phyloP scores from a whole-genome alignment of 2,888 invertebrate species.

The Plagodis dolabraria region DNA sequence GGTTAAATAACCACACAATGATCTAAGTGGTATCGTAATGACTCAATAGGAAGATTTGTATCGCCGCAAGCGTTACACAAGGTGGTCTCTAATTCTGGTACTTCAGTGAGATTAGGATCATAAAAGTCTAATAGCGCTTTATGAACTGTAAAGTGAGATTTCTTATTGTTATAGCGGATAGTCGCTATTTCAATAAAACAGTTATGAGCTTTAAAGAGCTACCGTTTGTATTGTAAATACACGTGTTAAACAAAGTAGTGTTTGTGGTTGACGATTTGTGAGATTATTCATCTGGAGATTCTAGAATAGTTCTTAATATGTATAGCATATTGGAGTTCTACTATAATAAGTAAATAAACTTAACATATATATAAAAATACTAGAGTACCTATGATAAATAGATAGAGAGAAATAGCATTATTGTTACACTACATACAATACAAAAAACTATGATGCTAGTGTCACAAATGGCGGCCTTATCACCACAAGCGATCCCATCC shows the following conservation, averaged over 20 bases:
- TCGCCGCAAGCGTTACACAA: slow-evolving; percentile 50
- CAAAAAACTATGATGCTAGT: too few species aligned
- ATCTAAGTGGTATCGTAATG: slow-evolving; percentile 65
- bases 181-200: slow-evolving; percentile 38
- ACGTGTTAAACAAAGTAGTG: slow-evolving; percentile 28
- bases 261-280: slow-evolving; percentile 23
- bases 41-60: slow-evolving; percentile 61
- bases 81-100: slow-evolving; percentile 52
- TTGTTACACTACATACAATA: too few species aligned
- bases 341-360: too few species aligned
- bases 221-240: slow-evolving; percentile 26
- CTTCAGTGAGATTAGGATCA: slow-evolving; percentile 48
- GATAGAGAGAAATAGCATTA: too few species aligned
- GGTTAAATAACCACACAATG: slow-evolving; percentile 48
- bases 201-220: slow-evolving; percentile 28
- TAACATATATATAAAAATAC: too few species aligned
- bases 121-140: slow-evolving; percentile 56
- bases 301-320: background rate
- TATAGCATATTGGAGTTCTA: too few species aligned
- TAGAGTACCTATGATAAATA: too few species aligned
- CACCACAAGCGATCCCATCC: too few species aligned
- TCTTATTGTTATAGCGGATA: slow-evolving; percentile 46
- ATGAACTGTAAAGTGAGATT: slow-evolving; percentile 47
- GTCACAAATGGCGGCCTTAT: too few species aligned
- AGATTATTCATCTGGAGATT: slow-evolving; percentile 25